These are phyloP conservation scores for Arremon aurantiirostris DNA, from an alignment of 2,797 vertebrate genomes.

Conservation along the genomic window DNA sequence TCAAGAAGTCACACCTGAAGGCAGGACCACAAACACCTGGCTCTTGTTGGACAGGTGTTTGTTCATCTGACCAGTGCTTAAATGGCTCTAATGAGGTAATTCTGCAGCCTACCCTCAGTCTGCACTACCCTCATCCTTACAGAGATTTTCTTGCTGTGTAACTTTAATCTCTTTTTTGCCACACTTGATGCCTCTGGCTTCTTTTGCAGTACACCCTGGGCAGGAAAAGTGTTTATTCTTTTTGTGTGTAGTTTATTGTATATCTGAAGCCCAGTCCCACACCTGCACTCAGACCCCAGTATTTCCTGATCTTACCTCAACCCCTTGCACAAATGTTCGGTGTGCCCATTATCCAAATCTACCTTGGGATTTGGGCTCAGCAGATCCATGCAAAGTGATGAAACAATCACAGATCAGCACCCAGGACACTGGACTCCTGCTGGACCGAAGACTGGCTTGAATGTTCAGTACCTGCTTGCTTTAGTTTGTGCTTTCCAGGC, in stretches of 20 bases:
- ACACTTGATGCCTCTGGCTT: neutral
- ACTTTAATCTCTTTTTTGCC: neutral
- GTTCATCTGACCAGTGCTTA: neutral
- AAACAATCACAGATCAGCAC: neutral
- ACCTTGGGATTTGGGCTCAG: neutral
- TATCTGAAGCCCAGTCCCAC: neutral
- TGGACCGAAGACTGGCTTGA: neutral
- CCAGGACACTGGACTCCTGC: neutral
- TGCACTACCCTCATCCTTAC: neutral
- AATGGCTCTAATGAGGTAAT: neutral
- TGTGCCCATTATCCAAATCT: neutral
- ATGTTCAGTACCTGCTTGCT: neutral
- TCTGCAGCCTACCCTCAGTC: neutral
- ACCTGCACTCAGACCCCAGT: too few species aligned
- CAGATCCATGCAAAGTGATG: neutral
- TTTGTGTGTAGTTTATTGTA: neutral
- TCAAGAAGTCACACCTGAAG: neutral
- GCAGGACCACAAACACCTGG: neutral
- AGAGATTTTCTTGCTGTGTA: neutral
- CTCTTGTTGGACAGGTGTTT: neutral
- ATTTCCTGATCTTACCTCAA: neutral
- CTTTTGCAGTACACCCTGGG: neutral
- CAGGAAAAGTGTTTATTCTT: neutral
- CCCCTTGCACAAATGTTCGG: too few species aligned
- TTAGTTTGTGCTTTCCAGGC: neutral